These are phyloP conservation scores for Channallabes apus DNA, from an alignment of 2,797 vertebrate species.

Conservation along the genomic window DNA sequence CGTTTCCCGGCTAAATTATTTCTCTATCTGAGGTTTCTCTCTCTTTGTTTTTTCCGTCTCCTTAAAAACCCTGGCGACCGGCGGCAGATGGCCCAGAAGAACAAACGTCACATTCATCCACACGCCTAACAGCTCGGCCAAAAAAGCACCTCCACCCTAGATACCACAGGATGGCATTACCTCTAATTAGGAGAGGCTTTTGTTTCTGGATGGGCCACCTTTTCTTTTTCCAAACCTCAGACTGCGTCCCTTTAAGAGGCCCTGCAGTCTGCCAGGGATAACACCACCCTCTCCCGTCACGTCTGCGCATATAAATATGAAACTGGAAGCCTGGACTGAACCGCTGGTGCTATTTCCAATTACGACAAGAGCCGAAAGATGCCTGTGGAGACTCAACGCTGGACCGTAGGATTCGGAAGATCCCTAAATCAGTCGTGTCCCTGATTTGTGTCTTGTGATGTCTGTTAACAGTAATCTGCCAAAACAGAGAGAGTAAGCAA, in stretches of 20 bases:
- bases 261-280: constrained; percentile 45
- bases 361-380: constrained; percentile 47
- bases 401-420: background rate
- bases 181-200: constrained; percentile 70
- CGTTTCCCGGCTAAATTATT: constrained; percentile 69
- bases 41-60: background rate
- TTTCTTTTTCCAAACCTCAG: constrained; percentile 52
- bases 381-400: constrained; percentile 50
- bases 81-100: constrained; percentile 63
- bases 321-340: constrained; percentile 22
- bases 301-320: constrained; percentile 49
- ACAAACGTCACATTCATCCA: constrained; percentile 66
- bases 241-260: constrained; percentile 49
- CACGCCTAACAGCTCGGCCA: constrained; percentile 61
- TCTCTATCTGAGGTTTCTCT: constrained; percentile 58
- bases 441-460: constrained; percentile 23
- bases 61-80: constrained; percentile 32
- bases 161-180: constrained; percentile 68
- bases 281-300: constrained; percentile 55
- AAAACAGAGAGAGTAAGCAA: constrained; percentile 25
- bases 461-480: constrained; percentile 36
- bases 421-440: constrained; percentile 55
- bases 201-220: constrained; percentile 65
- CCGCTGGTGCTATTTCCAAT: constrained; percentile 35
- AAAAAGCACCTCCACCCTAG: constrained; percentile 64